A percentile compares a stretch with the other conserved stretches of the same genome.
Conservation (phyloP, 2,113 vertebrate genomes). For the Rhipidura dahli region DNA sequence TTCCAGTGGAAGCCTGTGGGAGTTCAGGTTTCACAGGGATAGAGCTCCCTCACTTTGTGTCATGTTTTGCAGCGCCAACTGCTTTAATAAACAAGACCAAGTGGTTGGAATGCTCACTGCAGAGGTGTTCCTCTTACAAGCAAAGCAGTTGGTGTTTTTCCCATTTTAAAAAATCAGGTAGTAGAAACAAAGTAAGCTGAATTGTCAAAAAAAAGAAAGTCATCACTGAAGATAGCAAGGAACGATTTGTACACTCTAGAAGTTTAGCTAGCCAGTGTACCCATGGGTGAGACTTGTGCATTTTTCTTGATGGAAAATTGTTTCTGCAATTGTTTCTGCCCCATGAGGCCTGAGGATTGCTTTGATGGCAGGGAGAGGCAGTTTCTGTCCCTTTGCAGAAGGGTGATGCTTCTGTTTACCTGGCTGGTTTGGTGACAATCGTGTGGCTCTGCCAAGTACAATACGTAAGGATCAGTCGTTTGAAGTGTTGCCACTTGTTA, state of each 20-base stretch:
- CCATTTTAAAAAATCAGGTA: not conserved
- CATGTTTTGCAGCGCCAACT: not conserved
- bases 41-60: not conserved
- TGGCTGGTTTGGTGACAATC: not conserved
- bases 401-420: not conserved
- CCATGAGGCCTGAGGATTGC: not conserved
- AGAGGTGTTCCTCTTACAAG: not conserved
- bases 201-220: not conserved
- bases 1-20: not conserved
- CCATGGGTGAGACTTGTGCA: fast-evolving
- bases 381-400: not conserved
- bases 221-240: not conserved
- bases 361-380: not conserved
- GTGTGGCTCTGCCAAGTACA: not conserved
- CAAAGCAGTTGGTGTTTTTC: not conserved
- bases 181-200: not conserved
- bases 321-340: not conserved
- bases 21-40: not conserved
- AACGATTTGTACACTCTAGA: not conserved
- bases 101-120: not conserved
- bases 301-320: not conserved
- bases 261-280: not conserved
- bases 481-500: not conserved
- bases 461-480: not conserved
- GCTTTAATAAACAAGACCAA: not conserved